phyloP scores from a whole-genome alignment of 2,797 vertebrate genomes.

The Philypnodon macrostomus region DNA sequence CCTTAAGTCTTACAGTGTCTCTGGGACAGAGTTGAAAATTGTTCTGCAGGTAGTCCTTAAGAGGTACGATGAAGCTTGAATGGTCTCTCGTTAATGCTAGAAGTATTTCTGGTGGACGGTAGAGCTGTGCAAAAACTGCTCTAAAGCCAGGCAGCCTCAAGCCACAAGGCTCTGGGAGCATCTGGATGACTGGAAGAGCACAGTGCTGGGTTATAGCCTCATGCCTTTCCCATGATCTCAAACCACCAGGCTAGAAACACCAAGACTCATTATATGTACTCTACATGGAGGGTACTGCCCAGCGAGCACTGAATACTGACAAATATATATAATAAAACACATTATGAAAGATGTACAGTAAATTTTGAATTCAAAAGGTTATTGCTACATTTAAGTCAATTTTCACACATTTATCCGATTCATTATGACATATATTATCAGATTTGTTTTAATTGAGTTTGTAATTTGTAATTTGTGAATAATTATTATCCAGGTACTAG shows the following conservation, averaged over 20 bases:
- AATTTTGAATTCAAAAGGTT: too few species aligned
- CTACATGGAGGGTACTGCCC: constrained; percentile 10
- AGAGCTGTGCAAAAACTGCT: constrained; percentile 45
- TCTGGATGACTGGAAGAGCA: constrained; percentile 60
- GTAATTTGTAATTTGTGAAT: too few species aligned
- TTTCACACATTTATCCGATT: too few species aligned
- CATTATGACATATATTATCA: too few species aligned
- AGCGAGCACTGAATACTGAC: constrained; percentile 1
- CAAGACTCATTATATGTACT: constrained; percentile 56
- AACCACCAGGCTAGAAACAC: constrained; percentile 63
- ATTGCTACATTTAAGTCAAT: too few species aligned
- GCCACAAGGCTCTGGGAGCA: constrained; percentile 62
- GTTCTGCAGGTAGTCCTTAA: constrained; percentile 53
- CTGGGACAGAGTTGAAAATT: constrained; percentile 31
- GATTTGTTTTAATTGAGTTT: too few species aligned
- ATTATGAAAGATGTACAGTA: too few species aligned
- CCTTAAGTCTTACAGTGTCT: constrained; percentile 50
- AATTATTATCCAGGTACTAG: not conserved
- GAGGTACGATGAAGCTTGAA: constrained; percentile 9
- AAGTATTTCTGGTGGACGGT: constrained; percentile 17
- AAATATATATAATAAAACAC: too few species aligned
- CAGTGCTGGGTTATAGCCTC: constrained; percentile 51
- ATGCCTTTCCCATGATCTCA: constrained; percentile 77
- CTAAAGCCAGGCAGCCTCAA: constrained; percentile 52
- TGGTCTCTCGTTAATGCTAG: constrained; percentile 20